These are phyloP conservation scores for Salmo trutta DNA, from an alignment of 2,797 vertebrate genomes.

Conservation along the genomic window DNA sequence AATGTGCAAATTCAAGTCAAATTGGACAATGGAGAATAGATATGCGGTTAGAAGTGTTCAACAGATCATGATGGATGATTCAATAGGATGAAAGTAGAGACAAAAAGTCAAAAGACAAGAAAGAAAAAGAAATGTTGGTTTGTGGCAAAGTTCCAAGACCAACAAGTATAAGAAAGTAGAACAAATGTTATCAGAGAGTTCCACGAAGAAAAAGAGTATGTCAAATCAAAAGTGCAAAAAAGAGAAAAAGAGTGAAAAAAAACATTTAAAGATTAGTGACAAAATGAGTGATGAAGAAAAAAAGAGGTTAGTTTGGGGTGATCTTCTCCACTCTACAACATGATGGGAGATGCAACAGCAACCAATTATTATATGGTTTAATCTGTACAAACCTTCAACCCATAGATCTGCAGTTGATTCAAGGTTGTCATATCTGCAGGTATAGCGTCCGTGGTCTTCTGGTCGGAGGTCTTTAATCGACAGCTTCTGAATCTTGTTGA, in stretches of 20 bases:
- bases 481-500: constrained; percentile 92
- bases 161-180: constrained; percentile 25
- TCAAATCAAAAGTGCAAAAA: constrained; percentile 42
- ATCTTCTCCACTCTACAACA: constrained; percentile 8
- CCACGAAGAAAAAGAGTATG: constrained; percentile 42
- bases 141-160: constrained; percentile 16
- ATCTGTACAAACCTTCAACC: constrained; percentile 91
- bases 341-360: constrained; percentile 30
- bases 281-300: constrained; percentile 31
- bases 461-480: constrained; percentile 88
- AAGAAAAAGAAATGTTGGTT: constrained; percentile 34
- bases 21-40: constrained; percentile 1
- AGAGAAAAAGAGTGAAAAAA: constrained; percentile 26
- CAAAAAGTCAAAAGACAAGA: constrained; percentile 22
- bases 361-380: constrained; percentile 39
- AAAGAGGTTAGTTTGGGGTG: constrained; percentile 77
- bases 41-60: constrained; percentile 34
- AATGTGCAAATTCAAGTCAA: constrained; percentile 44
- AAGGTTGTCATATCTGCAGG: constrained; percentile 87
- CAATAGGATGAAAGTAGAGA: constrained; percentile 19
- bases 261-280: constrained; percentile 52
- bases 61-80: not conserved
- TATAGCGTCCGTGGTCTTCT: constrained; percentile 90
- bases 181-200: constrained; percentile 39
- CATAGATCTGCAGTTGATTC: constrained; percentile 90